Evolutionary conservation across 2,113 vertebrate genomes (phyloP).

Genomic region (Mus pahari): DNA sequence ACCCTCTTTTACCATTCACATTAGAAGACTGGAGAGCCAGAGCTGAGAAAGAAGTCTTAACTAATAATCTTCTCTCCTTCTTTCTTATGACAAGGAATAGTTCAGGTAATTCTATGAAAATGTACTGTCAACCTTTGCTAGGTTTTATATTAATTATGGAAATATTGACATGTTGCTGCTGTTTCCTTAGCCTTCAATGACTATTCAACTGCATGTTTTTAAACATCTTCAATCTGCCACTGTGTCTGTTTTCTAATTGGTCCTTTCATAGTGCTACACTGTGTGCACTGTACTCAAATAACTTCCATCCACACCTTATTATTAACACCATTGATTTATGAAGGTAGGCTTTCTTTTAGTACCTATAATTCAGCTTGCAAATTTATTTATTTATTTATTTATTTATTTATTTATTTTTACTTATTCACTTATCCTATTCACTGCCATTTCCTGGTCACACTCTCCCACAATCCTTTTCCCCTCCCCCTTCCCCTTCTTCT

Average conservation of each 20-base stretch:
- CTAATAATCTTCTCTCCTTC: neutral
- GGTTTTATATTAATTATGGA: neutral
- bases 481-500: too few relatives aligned
- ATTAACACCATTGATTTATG: neutral
- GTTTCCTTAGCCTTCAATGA: neutral
- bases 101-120: constrained; percentile 22
- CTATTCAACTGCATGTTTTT: neutral
- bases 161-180: neutral
- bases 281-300: neutral
- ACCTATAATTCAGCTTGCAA: neutral
- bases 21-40: neutral
- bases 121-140: neutral
- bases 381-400: neutral
- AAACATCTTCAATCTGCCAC: neutral
- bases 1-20: neutral
- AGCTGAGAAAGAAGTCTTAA: constrained; percentile 39
- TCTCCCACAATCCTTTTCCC: too few relatives aligned
- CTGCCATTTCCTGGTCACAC: too few relatives aligned
- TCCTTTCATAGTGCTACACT: neutral
- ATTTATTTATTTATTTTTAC: too few relatives aligned
- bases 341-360: neutral
- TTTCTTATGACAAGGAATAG: neutral
- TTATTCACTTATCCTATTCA: too few relatives aligned
- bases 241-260: neutral
- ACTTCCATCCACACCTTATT: neutral